Evolutionary conservation across 2,113 vertebrate species (phyloP), one percentile per base, ranked within the genome.

Genomic region (Platichthys flesus): DNA sequence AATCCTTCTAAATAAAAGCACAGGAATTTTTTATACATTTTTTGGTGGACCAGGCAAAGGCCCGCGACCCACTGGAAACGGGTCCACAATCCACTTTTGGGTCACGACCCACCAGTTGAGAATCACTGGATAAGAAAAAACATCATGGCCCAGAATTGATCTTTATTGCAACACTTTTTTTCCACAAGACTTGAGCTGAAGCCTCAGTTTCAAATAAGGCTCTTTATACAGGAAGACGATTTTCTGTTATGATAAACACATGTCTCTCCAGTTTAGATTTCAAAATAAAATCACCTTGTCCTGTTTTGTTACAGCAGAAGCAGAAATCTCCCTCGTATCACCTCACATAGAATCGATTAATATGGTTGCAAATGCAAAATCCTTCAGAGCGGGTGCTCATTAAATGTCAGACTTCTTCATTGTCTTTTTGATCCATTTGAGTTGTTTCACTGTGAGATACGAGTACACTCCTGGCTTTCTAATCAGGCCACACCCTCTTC

Each of bases 401-500:
- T 61, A 59, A 20, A 74, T 63, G 24, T 78, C 20, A 31, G 15
- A 9, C 18, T 16, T 54, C 0, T 63, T 83, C 16, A 82, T 88
- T 1, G 66, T 84, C 1, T 67, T 23, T 59, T 80, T 84, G 72
- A 94, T 90, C 93, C 93, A 94, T 0, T 9, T 0, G 2, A 90
- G 72, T 20, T 89, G 61, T 9, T 83, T 76, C 2, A 65, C 0
- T 9, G 93, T 76, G 20, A 94, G 70, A 15, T 86, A 86, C 3
- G 84, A 0, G 65, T 93, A 94, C 1, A 94, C 90, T 20, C 92
- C 93, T 0, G 93, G 91, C 1, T 84, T 81, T 3, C 54, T 67
- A 4, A 7, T 51, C 0, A 16, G 0, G 24, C 89, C 93, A 76
- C 92, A 93, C 0, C 0, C 0, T 0, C 0, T 0, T 14, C 84